phyloP scores from a whole-genome alignment of 2,888 invertebrate genomes.

The Neuroscelio doddi region DNA sequence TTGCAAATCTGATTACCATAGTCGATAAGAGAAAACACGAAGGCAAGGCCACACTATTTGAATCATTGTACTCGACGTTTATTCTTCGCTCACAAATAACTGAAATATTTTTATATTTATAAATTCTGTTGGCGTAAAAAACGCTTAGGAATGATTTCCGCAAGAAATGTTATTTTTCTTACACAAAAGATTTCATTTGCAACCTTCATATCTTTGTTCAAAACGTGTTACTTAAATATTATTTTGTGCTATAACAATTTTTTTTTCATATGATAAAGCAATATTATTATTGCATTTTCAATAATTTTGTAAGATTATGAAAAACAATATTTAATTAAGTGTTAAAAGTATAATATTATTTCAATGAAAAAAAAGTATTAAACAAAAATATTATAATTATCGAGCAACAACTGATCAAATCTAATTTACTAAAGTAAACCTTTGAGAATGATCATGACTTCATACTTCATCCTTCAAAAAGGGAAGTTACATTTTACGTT shows the following conservation, averaged over 20 bases:
- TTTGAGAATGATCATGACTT: too few species aligned
- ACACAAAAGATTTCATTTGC: too few species aligned
- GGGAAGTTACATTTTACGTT: not conserved
- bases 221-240: not conserved
- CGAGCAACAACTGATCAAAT: too few species aligned
- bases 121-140: conserved; percentile 17
- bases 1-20: conserved; percentile 33
- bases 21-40: conserved; percentile 40
- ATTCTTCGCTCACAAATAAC: conserved; percentile 33
- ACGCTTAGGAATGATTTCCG: conserved; percentile 21
- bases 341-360: too few species aligned
- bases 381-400: too few species aligned
- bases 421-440: too few species aligned
- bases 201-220: too few species aligned
- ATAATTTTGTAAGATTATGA: too few species aligned
- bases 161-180: conserved; percentile 17
- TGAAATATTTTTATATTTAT: conserved; percentile 35
- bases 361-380: too few species aligned
- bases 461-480: too few species aligned
- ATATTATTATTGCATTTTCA: not conserved
- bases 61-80: conserved; percentile 45
- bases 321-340: too few species aligned
- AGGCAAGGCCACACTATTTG: conserved; percentile 38
- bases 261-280: not conserved
- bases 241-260: not conserved